These are phyloP conservation scores for Caenorhabditis macrosperma DNA, from an alignment of 2,888 invertebrate species.

Conservation along the genomic window DNA sequence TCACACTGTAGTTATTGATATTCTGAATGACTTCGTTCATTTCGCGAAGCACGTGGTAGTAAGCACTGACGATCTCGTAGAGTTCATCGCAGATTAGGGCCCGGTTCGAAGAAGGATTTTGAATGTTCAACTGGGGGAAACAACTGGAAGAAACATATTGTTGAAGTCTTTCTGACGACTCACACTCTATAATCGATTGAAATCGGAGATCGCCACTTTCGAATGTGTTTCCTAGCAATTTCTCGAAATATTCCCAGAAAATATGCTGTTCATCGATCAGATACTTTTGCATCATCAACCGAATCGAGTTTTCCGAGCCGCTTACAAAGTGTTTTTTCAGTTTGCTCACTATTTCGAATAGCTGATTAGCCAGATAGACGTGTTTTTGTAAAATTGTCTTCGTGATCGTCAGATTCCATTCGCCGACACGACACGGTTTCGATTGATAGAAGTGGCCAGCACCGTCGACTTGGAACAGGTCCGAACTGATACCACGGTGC, in stretches of 20 bases:
- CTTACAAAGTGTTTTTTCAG: slow-evolving; percentile 18
- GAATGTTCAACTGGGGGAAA: neutral
- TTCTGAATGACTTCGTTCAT: slow-evolving; percentile 24
- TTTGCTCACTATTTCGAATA: slow-evolving; percentile 12
- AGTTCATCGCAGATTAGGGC: slow-evolving; percentile 31
- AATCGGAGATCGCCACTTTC: neutral
- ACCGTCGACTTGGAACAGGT: slow-evolving; percentile 40
- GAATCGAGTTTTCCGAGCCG: slow-evolving; percentile 32
- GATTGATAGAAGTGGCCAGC: slow-evolving; percentile 41
- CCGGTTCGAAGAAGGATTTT: neutral
- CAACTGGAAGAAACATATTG: neutral
- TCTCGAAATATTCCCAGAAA: slow-evolving; percentile 37
- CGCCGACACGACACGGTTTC: slow-evolving; percentile 35
- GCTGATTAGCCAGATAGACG: slow-evolving; percentile 41
- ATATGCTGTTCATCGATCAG: slow-evolving; percentile 31
- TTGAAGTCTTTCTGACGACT: neutral
- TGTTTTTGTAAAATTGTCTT: slow-evolving; percentile 33
- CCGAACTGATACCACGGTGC: slow-evolving; percentile 49
- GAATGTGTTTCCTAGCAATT: neutral
- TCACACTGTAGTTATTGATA: slow-evolving; percentile 52
- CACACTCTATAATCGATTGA: slow-evolving; percentile 18
- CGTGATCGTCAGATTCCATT: slow-evolving; percentile 51
- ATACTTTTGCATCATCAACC: slow-evolving; percentile 43
- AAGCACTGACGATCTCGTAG: slow-evolving; percentile 36
- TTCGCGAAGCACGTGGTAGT: slow-evolving; percentile 42